phyloP scores from a whole-genome alignment of 2,888 invertebrate genomes.

The Quadriops clusia region DNA sequence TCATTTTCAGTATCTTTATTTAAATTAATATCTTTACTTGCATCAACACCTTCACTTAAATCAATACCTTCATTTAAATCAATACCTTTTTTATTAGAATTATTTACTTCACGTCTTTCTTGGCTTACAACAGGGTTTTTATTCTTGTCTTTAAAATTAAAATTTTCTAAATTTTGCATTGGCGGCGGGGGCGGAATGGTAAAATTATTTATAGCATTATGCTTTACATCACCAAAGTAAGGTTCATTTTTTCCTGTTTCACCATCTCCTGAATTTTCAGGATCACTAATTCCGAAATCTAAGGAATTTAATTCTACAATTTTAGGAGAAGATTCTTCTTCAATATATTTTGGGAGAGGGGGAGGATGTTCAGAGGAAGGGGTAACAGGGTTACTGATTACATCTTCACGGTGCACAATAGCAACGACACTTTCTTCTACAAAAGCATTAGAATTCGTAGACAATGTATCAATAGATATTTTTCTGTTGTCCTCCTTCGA shows the following conservation, averaged over 20 bases:
- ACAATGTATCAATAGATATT: slow-evolving; percentile 23
- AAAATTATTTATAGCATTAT: slow-evolving; percentile 6
- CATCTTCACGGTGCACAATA: slow-evolving; percentile 46
- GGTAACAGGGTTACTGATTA: slow-evolving; percentile 17
- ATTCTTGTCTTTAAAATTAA: no score
- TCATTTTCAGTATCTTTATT: no score
- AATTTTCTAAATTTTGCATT: slow-evolving; percentile 15
- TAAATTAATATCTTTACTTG: no score
- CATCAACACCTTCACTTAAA: slow-evolving; percentile 7
- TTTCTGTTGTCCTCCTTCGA: slow-evolving; percentile 19
- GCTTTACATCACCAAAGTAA: slow-evolving; percentile 3
- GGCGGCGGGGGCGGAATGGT: slow-evolving; percentile 18
- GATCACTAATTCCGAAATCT: no score
- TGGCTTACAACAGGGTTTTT: slow-evolving; percentile 12
- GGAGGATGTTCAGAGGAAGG: slow-evolving; percentile 11
- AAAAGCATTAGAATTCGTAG: slow-evolving; percentile 18
- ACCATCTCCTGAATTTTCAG: slow-evolving; percentile 6
- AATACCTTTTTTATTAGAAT: slow-evolving; percentile 14
- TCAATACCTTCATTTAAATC: slow-evolving; percentile 1
- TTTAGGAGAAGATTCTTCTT: slow-evolving; percentile 6
- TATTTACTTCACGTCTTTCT: slow-evolving; percentile 6
- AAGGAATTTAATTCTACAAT: no score
- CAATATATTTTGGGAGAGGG: slow-evolving; percentile 9
- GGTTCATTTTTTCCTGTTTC: slow-evolving; percentile 10
- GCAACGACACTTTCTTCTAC: slow-evolving; percentile 44